These are phyloP conservation scores for Pangasius macronema DNA, from an alignment of 2,797 vertebrate genomes.

Conservation along the genomic window DNA sequence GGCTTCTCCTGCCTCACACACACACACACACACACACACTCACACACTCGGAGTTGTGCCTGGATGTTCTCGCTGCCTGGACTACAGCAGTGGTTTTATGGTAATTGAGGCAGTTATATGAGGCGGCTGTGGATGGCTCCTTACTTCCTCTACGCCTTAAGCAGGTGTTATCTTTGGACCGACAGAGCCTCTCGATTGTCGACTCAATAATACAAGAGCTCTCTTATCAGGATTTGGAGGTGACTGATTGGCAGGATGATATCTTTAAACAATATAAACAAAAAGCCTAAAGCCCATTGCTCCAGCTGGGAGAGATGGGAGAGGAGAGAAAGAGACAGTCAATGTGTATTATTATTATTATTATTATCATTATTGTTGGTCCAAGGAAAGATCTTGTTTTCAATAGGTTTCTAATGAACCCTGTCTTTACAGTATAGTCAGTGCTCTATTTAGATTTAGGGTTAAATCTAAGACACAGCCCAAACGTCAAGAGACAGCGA, in stretches of 20 bases:
- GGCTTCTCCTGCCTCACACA: neutral
- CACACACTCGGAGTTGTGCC: neutral
- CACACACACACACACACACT: neutral
- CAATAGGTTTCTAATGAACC: neutral
- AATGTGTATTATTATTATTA: constrained; percentile 36
- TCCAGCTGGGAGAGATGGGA: constrained; percentile 59
- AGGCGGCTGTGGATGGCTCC: constrained; percentile 58
- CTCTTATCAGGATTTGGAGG: constrained; percentile 84
- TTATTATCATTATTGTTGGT: neutral
- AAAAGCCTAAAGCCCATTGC: constrained; percentile 42
- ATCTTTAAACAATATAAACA: constrained; percentile 84
- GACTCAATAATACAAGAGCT: constrained; percentile 89
- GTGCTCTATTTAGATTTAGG: neutral
- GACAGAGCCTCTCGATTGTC: constrained; percentile 84
- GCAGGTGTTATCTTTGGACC: constrained; percentile 84
- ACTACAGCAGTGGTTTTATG: constrained; percentile 62
- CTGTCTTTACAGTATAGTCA: neutral
- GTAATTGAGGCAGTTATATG: constrained; percentile 70
- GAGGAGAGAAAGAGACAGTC: constrained; percentile 24
- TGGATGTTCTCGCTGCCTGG: constrained; percentile 3
- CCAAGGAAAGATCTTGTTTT: neutral
- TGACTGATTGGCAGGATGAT: constrained; percentile 89
- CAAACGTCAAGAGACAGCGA: neutral
- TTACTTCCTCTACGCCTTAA: constrained; percentile 75
- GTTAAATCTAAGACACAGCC: neutral